A percentile compares a stretch with the other conserved stretches of the same genome.
These are phyloP conservation scores for Paradisaea rubra DNA, from an alignment of 2,113 vertebrate species.

Conservation along the genomic window DNA sequence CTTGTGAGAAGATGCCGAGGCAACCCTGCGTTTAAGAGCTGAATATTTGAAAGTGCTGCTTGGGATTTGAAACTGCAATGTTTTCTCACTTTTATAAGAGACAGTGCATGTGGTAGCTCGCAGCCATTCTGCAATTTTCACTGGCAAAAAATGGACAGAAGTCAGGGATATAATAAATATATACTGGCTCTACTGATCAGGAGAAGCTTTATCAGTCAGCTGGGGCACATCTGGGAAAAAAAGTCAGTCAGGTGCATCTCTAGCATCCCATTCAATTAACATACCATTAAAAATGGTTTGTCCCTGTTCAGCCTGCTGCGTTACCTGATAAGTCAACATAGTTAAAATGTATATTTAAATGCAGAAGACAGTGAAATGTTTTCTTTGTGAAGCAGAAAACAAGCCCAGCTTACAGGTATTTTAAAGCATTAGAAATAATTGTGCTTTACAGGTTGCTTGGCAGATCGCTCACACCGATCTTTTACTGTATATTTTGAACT, in stretches of 20 bases:
- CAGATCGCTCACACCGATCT: not conserved
- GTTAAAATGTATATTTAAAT: constrained; percentile 61
- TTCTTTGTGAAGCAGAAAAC: constrained; percentile 51
- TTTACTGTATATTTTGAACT: constrained; percentile 5
- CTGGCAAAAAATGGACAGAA: not conserved
- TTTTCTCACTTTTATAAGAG: not conserved
- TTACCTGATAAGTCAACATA: constrained; percentile 55
- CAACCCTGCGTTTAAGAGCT: not conserved
- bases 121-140: constrained; percentile 8
- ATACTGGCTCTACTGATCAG: constrained; percentile 44
- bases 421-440: constrained; percentile 32
- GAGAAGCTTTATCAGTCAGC: constrained; percentile 52
- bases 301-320: constrained; percentile 41
- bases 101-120: not conserved
- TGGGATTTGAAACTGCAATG: not conserved
- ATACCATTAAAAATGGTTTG: constrained; percentile 63
- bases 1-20: not conserved
- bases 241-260: constrained; percentile 43
- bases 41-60: not conserved
- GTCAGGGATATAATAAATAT: constrained; percentile 33
- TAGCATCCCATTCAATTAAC: constrained; percentile 67
- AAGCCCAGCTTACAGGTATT: not conserved
- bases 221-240: constrained; percentile 40
- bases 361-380: constrained; percentile 26
- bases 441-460: not conserved